phyloP scores from a whole-genome alignment of 2,888 invertebrate genomes.

The Galerucella calmariensis region DNA sequence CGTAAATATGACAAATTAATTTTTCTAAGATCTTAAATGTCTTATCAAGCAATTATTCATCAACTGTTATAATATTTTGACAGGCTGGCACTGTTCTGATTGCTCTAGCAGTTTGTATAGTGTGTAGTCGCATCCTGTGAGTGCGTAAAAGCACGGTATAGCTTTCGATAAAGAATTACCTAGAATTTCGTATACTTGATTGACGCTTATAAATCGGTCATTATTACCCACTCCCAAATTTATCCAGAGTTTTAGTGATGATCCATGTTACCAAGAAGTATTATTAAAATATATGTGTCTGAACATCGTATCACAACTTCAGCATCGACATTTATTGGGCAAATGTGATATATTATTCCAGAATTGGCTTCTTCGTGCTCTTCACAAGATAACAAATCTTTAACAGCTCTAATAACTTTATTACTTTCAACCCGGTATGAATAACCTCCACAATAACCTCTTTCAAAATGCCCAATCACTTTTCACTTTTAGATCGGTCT shows the following conservation, averaged over 20 bases:
- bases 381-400: too few species aligned
- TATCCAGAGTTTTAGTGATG: conserved; percentile 22
- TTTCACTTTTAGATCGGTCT: too few species aligned
- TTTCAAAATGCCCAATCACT: too few species aligned
- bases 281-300: conserved; percentile 47
- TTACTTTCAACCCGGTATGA: too few species aligned
- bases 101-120: conserved; percentile 37
- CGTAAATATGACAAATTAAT: conserved; percentile 44
- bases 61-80: conserved; percentile 39
- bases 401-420: too few species aligned
- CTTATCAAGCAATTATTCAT: conserved; percentile 37
- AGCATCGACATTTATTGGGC: too few species aligned
- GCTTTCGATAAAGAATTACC: conserved; percentile 46
- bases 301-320: too few species aligned
- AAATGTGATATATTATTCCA: too few species aligned
- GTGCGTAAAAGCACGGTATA: conserved; percentile 53
- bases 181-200: conserved; percentile 45
- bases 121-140: conserved; percentile 53
- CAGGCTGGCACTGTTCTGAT: conserved; percentile 43
- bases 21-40: conserved; percentile 35
- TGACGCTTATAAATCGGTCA: conserved; percentile 46
- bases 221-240: conserved; percentile 39
- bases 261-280: conserved; percentile 45
- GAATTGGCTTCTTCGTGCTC: too few species aligned
- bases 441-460: too few species aligned